Conservation (phyloP, 2,797 vertebrate species). For the Rhabdophis nuchalis region DNA sequence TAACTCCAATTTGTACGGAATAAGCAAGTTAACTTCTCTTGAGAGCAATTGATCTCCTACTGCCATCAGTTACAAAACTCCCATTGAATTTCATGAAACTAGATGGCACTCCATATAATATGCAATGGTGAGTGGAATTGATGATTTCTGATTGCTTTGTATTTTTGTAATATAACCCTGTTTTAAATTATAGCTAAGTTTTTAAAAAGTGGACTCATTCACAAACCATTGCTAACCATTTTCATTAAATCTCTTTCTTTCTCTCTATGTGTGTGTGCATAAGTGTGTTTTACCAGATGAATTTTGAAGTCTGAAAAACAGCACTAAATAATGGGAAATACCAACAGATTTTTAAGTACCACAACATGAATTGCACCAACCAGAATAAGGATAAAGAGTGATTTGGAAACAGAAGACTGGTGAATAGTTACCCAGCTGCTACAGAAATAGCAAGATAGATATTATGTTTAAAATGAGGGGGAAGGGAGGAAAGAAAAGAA, state of each 20-base stretch:
- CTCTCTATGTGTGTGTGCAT: neutral
- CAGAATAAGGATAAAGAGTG: slow-evolving; percentile 70
- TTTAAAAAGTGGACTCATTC: slow-evolving; percentile 27
- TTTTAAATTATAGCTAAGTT: slow-evolving; percentile 49
- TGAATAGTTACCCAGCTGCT: slow-evolving; percentile 77
- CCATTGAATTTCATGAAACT: neutral
- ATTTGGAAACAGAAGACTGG: slow-evolving; percentile 69
- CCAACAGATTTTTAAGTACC: slow-evolving; percentile 65
- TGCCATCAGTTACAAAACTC: neutral
- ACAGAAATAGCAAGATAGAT: slow-evolving; percentile 74
- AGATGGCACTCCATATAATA: slow-evolving; percentile 23
- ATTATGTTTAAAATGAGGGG: slow-evolving; percentile 49
- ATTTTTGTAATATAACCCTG: slow-evolving; percentile 42
- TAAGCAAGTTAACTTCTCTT: slow-evolving; percentile 44
- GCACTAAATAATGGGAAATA: slow-evolving; percentile 53
- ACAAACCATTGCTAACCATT: slow-evolving; percentile 36
- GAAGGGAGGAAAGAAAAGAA: slow-evolving; percentile 68
- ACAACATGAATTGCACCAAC: slow-evolving; percentile 57
- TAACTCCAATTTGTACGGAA: slow-evolving; percentile 32
- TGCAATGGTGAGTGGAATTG: neutral
- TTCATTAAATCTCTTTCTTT: slow-evolving; percentile 23
- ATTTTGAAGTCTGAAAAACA: slow-evolving; percentile 58
- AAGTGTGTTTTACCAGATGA: slow-evolving; percentile 44
- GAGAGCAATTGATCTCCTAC: slow-evolving; percentile 12
- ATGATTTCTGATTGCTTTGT: slow-evolving; percentile 31